Percentiles rank a stretch among this genome's conserved stretches.
Evolutionary conservation across 2,888 invertebrate genomes (phyloP).

Genomic region (Sceliomorpha sp.): DNA sequence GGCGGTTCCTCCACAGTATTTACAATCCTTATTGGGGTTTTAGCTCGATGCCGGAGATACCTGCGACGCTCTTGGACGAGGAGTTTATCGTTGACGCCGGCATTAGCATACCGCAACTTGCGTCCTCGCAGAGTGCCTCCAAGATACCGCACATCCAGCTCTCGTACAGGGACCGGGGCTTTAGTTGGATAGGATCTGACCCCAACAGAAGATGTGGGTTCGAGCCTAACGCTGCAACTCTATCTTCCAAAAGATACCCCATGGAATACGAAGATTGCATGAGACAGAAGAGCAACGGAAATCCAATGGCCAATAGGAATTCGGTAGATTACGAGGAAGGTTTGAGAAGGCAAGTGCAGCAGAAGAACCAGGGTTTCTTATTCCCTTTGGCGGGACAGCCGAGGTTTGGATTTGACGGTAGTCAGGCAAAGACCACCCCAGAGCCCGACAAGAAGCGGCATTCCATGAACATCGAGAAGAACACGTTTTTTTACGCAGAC

Average conservation of each 20-base stretch:
- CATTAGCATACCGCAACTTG: slow-evolving; percentile 76
- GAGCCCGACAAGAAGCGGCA: slow-evolving; percentile 66
- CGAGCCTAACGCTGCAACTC: slow-evolving; percentile 57
- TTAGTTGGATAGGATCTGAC: slow-evolving; percentile 58
- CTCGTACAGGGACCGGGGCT: slow-evolving; percentile 64
- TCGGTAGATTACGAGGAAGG: slow-evolving; percentile 71
- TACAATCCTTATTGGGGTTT: slow-evolving; percentile 78
- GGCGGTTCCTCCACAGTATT: slow-evolving; percentile 66
- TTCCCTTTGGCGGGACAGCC: slow-evolving; percentile 27
- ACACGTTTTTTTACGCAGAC: slow-evolving; percentile 38
- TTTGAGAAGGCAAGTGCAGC: slow-evolving; percentile 43
- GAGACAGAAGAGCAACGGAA: slow-evolving; percentile 58
- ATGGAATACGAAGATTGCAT: slow-evolving; percentile 69
- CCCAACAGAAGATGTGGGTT: slow-evolving; percentile 62
- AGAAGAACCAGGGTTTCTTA: slow-evolving; percentile 7
- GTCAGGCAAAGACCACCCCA: slow-evolving; percentile 22
- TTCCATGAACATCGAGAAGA: slow-evolving; percentile 63
- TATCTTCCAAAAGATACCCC: slow-evolving; percentile 61
- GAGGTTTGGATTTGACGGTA: slow-evolving; percentile 37
- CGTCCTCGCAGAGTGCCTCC: slow-evolving; percentile 68
- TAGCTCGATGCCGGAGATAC: slow-evolving; percentile 77
- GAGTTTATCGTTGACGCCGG: slow-evolving; percentile 78
- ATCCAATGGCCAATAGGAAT: slow-evolving; percentile 22
- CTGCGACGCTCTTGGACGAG: slow-evolving; percentile 74
- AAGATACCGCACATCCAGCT: slow-evolving; percentile 74